These are phyloP conservation scores for Lucilia cuprina DNA, from an alignment of 1,140 invertebrate genomes.

Conservation along the genomic window DNA sequence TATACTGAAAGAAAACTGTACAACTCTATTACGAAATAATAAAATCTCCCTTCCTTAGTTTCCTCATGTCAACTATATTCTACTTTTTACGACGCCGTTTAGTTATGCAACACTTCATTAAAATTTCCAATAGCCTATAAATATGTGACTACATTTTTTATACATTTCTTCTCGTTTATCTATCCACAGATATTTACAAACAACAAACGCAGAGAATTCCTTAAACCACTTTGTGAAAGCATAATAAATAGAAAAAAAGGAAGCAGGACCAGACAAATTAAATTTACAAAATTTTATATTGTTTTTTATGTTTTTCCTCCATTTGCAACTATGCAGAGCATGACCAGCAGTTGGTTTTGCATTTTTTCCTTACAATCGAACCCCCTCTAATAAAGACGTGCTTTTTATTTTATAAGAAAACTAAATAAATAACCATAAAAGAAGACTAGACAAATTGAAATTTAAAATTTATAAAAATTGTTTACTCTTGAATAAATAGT, in stretches of 20 bases:
- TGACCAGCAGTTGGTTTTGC: not conserved
- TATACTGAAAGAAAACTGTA: too few species aligned
- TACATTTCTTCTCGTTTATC: not conserved
- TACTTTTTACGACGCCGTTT: not conserved
- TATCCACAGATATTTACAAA: not conserved
- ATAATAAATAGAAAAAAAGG: not conserved
- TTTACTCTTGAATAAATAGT: not conserved
- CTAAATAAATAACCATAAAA: conserved; percentile 8
- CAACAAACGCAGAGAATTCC: not conserved
- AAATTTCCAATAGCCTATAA: not conserved
- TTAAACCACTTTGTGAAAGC: not conserved
- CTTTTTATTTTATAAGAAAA: not conserved
- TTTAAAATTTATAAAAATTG: conserved; percentile 13
- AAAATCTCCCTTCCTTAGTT: too few species aligned
- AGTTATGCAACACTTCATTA: not conserved
- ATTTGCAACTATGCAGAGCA: not conserved
- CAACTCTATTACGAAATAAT: too few species aligned
- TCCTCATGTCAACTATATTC: too few species aligned
- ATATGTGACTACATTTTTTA: not conserved
- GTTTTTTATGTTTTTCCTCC: not conserved
- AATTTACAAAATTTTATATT: not conserved
- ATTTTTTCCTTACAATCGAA: not conserved
- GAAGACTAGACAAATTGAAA: conserved; percentile 10
- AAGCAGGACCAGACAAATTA: conserved; percentile 1
- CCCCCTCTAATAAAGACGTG: not conserved